Evolutionary conservation across 2,888 invertebrate genomes (phyloP), one percentile per base, ranked within the genome.

Genomic region (Dromius quadrimaculatus): DNA sequence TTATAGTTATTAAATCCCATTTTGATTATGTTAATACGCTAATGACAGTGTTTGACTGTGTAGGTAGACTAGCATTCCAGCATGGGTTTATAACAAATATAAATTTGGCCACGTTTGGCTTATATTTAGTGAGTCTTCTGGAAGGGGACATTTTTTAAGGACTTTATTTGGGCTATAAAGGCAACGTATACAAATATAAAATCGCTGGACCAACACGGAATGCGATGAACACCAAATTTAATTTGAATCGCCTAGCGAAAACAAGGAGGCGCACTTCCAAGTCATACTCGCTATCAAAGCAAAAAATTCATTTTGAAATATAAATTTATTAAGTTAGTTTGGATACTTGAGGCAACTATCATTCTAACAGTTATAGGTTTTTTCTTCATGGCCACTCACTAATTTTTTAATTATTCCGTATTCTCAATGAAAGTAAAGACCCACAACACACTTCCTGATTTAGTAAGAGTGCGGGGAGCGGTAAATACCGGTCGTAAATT

Each of bases 101-200:
- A 28, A 28, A 28, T 28, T 28, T 28, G 28, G 28, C 28, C 4
- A 6, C 3, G 41, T 41, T 41, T 4, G 11, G 41, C 2, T 11
- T 3, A 13, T 41, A 13, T 11, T 41, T 41, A 3, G 32, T 9
- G 9, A 5, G 9, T 9, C 32, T 9, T n/a, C n/a, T n/a, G n/a
- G 17, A 47, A 15, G 57, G 23, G 32, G 57, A 57, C 57, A 57
- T 57, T 32, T 57, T 57, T 57, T 32, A 32, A 15, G 23, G 32
- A 57, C 15, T 57, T 57, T 57, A 57, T 57, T 28, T 57, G 28
- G 57, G 57, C 11, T 15, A 32, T 43, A 43, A 43, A 43, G 9
- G 43, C 43, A 28, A 32, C 57, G 57, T 28, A 6, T 15, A 17
- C 32, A 8, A 17, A 23, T 57, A 57, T 57, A 57, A 57, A 57